These are phyloP conservation scores for Eilema sororculum DNA, from an alignment of 2,888 invertebrate genomes.

Conservation along the genomic window DNA sequence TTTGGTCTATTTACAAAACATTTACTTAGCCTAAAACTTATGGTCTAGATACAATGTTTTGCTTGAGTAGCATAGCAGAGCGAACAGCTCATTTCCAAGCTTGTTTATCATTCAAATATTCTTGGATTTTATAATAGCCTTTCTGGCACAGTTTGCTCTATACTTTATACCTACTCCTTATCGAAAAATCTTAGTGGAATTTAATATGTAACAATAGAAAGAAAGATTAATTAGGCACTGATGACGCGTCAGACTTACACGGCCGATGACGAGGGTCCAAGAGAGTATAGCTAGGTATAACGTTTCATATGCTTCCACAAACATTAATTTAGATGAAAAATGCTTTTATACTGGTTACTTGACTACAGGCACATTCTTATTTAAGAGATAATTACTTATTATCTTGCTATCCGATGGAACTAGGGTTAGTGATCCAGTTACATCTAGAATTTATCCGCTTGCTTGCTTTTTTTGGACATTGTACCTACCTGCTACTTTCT, in stretches of 20 bases:
- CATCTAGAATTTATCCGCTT: too few relatives aligned
- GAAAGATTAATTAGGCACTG: background rate
- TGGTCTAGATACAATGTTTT: too few relatives aligned
- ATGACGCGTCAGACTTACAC: background rate
- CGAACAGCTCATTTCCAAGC: too few relatives aligned
- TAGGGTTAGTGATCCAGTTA: background rate
- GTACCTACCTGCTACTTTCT: too few relatives aligned
- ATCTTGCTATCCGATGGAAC: background rate
- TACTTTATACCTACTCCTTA: background rate
- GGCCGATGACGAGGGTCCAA: background rate
- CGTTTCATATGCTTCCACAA: conserved; percentile 1
- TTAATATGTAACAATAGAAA: background rate
- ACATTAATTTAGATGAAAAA: conserved; percentile 5
- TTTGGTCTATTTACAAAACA: too few relatives aligned
- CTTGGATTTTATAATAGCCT: too few relatives aligned
- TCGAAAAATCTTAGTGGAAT: background rate
- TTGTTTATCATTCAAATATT: too few relatives aligned
- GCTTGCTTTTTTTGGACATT: too few relatives aligned
- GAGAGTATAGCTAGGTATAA: background rate
- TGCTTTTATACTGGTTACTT: background rate
- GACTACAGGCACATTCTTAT: background rate
- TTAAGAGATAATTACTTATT: background rate
- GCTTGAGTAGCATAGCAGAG: too few relatives aligned
- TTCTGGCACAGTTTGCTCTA: too few relatives aligned
- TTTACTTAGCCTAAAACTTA: too few relatives aligned